phyloP scores from a whole-genome alignment of 2,113 vertebrate genomes.

The Panurus biarmicus region DNA sequence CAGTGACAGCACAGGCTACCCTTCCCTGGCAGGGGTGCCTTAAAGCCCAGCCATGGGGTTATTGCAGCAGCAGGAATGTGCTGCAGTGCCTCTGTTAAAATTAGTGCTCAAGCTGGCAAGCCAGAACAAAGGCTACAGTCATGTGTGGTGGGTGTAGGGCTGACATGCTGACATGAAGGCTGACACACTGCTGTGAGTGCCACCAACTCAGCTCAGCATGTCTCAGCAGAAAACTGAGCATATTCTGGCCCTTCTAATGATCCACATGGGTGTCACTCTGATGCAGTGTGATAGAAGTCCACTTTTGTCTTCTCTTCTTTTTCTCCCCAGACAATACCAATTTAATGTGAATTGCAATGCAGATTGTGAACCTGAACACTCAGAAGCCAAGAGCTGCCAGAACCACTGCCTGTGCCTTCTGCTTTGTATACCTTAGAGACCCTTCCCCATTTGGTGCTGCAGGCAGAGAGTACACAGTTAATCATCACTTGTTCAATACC shows the following conservation, averaged over 20 bases:
- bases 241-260: background rate
- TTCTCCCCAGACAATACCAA: background rate
- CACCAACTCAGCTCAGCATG: rapidly evolving
- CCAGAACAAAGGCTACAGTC: background rate
- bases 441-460: background rate
- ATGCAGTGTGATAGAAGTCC: background rate
- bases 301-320: background rate
- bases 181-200: background rate
- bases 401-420: background rate
- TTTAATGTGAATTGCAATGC: background rate
- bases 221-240: background rate
- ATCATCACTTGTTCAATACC: background rate
- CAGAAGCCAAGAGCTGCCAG: background rate
- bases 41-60: background rate
- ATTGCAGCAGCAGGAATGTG: background rate
- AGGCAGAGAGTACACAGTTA: background rate
- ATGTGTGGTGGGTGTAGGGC: background rate
- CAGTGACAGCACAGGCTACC: background rate
- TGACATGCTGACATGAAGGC: background rate
- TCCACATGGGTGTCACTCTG: background rate
- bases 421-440: background rate
- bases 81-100: background rate
- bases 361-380: background rate
- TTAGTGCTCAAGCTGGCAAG: background rate
- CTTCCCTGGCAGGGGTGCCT: rapidly evolving